Percentiles rank a stretch among this genome's conserved stretches.
phyloP scores from a whole-genome alignment of 2,113 vertebrate species.

The Cebus imitator region DNA sequence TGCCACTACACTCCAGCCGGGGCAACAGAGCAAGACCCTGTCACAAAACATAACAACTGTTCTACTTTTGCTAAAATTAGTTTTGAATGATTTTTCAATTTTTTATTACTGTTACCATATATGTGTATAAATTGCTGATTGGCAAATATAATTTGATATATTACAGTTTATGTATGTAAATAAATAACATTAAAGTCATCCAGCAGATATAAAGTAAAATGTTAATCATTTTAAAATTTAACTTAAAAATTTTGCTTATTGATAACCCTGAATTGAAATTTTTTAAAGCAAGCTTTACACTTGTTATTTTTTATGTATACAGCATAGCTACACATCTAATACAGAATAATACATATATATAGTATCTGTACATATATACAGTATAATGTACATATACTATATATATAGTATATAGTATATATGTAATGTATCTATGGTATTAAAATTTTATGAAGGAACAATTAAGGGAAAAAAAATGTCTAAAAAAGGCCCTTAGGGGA shows the following conservation, averaged over 20 bases:
- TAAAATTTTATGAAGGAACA: background rate
- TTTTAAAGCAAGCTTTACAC: background rate
- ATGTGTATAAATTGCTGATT: background rate
- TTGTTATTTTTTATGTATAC: background rate
- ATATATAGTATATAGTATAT: too few species aligned
- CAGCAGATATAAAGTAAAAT: slow-evolving; percentile 23
- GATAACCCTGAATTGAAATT: background rate
- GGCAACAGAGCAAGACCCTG: background rate
- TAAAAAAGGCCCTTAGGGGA: background rate
- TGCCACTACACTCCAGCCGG: background rate
- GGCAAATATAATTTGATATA: background rate
- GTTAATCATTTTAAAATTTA: background rate
- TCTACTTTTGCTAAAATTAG: background rate
- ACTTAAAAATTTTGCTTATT: background rate
- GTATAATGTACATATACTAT: too few species aligned
- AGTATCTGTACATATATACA: too few species aligned
- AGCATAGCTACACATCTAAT: background rate
- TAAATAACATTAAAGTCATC: slow-evolving; percentile 2
- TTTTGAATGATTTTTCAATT: background rate
- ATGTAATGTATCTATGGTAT: background rate
- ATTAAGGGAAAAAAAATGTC: background rate
- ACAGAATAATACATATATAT: background rate
- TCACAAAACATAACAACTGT: background rate
- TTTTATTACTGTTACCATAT: background rate
- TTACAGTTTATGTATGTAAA: background rate